phyloP scores from a whole-genome alignment of 1,140 invertebrate genomes.

The Zelostemma sp. region DNA sequence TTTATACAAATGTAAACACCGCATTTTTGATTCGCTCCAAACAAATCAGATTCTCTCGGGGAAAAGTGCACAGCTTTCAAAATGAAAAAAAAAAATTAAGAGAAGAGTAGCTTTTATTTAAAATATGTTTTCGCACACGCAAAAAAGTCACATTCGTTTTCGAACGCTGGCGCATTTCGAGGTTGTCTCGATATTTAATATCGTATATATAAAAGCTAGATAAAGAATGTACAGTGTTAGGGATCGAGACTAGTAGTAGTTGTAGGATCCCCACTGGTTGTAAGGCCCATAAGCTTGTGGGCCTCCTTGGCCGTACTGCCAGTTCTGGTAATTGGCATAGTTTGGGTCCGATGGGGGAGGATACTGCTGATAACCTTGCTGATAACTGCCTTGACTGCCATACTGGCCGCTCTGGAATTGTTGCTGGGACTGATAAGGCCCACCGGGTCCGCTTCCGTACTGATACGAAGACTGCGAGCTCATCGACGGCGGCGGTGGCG shows the following conservation, averaged over 20 bases:
- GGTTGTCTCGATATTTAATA: too few species aligned
- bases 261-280: slow-evolving; percentile 77
- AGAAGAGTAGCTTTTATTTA: too few species aligned
- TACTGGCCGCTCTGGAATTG: too few species aligned
- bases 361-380: slow-evolving; percentile 76
- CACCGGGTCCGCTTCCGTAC: slow-evolving; percentile 67
- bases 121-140: too few species aligned
- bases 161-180: too few species aligned
- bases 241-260: slow-evolving; percentile 65
- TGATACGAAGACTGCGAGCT: slow-evolving; percentile 71
- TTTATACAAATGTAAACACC: too few species aligned
- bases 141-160: too few species aligned
- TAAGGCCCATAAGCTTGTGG: slow-evolving; percentile 73
- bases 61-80: too few species aligned
- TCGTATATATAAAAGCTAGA: slow-evolving; percentile 15
- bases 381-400: slow-evolving; percentile 70
- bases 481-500: slow-evolving; percentile 65
- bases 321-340: slow-evolving; percentile 76
- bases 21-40: too few species aligned
- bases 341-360: slow-evolving; percentile 71
- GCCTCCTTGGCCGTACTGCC: slow-evolving; percentile 76
- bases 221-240: slow-evolving; percentile 28
- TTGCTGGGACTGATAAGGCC: slow-evolving; percentile 65
- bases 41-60: too few species aligned
- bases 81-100: not conserved